A percentile compares a stretch with the other conserved stretches of the same genome.
Evolutionary conservation across 2,888 invertebrate genomes (phyloP).

Genomic region (Agonum fuliginosum): DNA sequence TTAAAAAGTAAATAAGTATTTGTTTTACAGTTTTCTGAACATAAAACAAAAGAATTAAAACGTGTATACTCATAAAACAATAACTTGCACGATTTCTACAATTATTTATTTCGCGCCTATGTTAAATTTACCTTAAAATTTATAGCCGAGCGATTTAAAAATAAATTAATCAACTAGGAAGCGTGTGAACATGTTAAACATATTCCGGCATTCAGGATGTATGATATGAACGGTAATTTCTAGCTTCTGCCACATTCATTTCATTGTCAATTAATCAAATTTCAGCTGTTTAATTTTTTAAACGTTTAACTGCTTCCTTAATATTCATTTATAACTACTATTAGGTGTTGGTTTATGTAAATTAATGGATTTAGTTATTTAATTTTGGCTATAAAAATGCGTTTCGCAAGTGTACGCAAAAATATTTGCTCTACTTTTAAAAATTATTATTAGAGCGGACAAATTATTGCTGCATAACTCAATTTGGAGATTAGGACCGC

Average conservation of each 20-base stretch:
- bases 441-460: conserved; percentile 21
- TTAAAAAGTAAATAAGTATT: neutral
- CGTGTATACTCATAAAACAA: neutral
- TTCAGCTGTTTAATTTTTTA: neutral
- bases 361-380: conserved; percentile 31
- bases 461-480: neutral
- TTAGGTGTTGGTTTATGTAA: neutral
- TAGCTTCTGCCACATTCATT: conserved; percentile 20
- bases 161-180: conserved; percentile 31
- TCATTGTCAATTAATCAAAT: conserved; percentile 40
- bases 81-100: neutral
- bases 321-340: conserved; percentile 25
- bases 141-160: conserved; percentile 5
- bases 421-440: conserved; percentile 44
- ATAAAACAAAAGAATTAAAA: conserved; percentile 2
- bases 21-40: neutral
- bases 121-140: neutral
- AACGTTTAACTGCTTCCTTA: conserved; percentile 32
- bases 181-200: conserved; percentile 32
- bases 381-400: conserved; percentile 24
- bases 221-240: neutral
- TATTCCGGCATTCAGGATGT: no score
- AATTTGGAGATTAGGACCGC: neutral
- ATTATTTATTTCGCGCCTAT: neutral
- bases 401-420: conserved; percentile 26